Evolutionary conservation across 64 coral and sea anemone species (phyloP).

Genomic region (Stichodactyla helianthus): DNA sequence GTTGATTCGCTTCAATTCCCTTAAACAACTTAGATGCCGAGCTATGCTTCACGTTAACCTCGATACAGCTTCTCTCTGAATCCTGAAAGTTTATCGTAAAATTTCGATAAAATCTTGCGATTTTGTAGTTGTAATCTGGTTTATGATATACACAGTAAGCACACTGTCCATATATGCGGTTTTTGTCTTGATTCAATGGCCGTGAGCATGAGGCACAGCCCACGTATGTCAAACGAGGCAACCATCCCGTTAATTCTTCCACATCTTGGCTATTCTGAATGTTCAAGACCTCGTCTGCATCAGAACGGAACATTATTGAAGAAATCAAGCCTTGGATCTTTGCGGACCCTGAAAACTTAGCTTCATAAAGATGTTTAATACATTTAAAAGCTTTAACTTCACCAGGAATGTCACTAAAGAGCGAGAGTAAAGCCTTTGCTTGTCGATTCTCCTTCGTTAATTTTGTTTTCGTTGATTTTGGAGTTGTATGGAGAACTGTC

Average conservation of each 20-base stretch:
- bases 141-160: constrained; percentile 36
- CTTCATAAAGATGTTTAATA: constrained; percentile 49
- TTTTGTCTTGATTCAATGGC: constrained; percentile 49
- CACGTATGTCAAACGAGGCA: constrained; percentile 43
- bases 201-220: constrained; percentile 58
- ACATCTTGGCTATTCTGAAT: constrained; percentile 7
- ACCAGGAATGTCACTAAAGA: constrained; percentile 17
- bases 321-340: constrained; percentile 41
- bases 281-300: constrained; percentile 22
- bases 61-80: not conserved
- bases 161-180: constrained; percentile 79
- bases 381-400: constrained; percentile 39
- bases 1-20: not conserved
- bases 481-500: constrained; percentile 50
- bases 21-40: not conserved
- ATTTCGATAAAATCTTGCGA: constrained; percentile 47
- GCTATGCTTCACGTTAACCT: constrained; percentile 29
- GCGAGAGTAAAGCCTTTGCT: constrained; percentile 24
- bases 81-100: constrained; percentile 12
- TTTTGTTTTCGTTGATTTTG: constrained; percentile 58
- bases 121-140: constrained; percentile 47
- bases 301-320: constrained; percentile 37
- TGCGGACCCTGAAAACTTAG: constrained; percentile 55
- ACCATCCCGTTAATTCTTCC: constrained; percentile 7
- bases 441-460: constrained; percentile 26